Conservation (phyloP, 2,797 vertebrate genomes). For the Pteronotus mesoamericanus region DNA sequence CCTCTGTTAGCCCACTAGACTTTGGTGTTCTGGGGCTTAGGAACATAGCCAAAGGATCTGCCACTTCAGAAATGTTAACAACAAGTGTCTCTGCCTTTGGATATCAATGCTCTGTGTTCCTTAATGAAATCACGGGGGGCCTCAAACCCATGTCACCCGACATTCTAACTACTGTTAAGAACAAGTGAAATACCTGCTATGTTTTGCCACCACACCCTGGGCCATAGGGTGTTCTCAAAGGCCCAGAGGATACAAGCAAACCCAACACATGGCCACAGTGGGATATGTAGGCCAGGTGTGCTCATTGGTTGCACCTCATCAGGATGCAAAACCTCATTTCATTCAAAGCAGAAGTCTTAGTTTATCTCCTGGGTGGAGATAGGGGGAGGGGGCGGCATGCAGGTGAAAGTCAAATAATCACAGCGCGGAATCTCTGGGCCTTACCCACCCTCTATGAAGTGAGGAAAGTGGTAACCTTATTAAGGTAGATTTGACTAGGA, state of each 20-base stretch:
- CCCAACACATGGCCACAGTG: fast-evolving
- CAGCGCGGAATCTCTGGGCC: neutral
- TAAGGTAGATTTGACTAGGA: neutral
- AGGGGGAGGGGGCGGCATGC: fast-evolving
- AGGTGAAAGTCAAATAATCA: neutral
- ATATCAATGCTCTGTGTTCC: neutral
- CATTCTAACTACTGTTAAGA: neutral
- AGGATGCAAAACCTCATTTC: neutral
- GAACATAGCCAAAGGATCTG: neutral
- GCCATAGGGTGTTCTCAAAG: neutral
- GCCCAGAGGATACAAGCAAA: neutral
- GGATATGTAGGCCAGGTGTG: neutral
- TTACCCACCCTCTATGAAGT: neutral
- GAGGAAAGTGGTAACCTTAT: neutral
- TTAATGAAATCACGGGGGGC: neutral
- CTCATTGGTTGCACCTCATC: neutral
- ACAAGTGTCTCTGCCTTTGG: neutral
- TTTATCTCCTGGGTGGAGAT: neutral
- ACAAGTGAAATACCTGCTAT: neutral
- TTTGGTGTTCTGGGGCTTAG: neutral
- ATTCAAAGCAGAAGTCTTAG: neutral
- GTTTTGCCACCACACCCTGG: neutral
- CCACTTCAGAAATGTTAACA: neutral
- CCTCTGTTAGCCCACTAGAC: neutral
- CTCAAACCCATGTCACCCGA: neutral